Percentiles rank a stretch among this genome's conserved stretches.
These are phyloP conservation scores for Semnornis frantzii DNA, from an alignment of 2,113 vertebrate species.

Conservation along the genomic window DNA sequence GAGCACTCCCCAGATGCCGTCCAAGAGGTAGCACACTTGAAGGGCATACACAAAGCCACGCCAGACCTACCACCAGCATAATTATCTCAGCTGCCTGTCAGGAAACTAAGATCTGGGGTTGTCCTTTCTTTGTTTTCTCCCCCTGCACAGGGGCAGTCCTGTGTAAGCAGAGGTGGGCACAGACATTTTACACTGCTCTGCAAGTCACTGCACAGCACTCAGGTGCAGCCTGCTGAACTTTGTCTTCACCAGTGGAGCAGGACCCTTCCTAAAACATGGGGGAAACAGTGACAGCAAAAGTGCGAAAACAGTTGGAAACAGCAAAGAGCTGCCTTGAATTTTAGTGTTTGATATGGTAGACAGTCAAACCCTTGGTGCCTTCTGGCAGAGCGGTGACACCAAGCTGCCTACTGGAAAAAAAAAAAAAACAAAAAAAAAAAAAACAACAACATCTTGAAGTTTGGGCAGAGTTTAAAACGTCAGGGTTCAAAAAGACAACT, in stretches of 20 bases:
- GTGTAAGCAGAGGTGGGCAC: background rate
- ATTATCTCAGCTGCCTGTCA: background rate
- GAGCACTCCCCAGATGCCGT: fast-evolving
- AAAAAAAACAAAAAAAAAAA: background rate
- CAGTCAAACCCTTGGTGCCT: background rate
- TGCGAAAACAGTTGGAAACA: background rate
- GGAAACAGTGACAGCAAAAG: background rate
- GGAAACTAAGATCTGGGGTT: background rate
- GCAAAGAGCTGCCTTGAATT: background rate
- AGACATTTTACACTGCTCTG: background rate
- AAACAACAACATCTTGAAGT: background rate
- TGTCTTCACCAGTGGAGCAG: background rate
- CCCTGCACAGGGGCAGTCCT: background rate
- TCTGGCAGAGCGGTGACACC: background rate
- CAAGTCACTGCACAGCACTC: background rate
- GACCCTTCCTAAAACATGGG: background rate
- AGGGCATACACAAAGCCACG: background rate
- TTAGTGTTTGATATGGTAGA: background rate
- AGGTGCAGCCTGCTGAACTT: background rate
- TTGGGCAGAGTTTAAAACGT: background rate
- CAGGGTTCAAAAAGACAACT: no score
- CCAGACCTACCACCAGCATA: background rate
- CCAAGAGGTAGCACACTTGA: background rate
- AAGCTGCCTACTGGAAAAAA: background rate
- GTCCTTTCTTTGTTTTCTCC: no score